Evolutionary conservation across 64 coral and sea anemone species (phyloP).

Genomic region (Pachyseris speciosa): DNA sequence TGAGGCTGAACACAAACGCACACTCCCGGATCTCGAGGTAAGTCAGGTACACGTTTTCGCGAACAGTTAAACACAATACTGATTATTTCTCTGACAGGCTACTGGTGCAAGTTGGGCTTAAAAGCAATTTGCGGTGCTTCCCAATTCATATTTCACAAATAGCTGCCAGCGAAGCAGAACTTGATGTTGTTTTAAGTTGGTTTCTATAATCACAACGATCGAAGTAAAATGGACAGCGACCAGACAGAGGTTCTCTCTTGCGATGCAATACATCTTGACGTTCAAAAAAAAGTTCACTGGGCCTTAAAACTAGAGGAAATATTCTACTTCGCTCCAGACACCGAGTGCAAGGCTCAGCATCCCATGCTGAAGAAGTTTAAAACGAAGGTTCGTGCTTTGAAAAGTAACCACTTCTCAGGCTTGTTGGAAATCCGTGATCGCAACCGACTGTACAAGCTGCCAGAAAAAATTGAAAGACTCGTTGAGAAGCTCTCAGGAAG

Average conservation of each 20-base stretch:
- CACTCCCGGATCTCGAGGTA: neutral
- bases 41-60: neutral
- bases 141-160: too few species aligned
- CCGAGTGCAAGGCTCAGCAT: neutral
- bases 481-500: neutral
- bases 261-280: neutral
- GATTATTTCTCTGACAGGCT: neutral
- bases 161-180: too few species aligned
- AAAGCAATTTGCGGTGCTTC: too few species aligned
- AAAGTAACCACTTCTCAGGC: neutral
- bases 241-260: neutral
- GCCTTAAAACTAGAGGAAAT: constrained; percentile 32
- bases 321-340: constrained; percentile 6
- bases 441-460: neutral
- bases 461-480: neutral
- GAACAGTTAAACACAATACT: neutral
- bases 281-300: neutral
- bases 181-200: too few species aligned
- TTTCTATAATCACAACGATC: too few species aligned
- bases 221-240: neutral
- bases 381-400: neutral
- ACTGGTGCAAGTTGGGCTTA: neutral
- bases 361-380: constrained; percentile 3
- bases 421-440: neutral
- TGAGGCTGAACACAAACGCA: neutral